Base-by-base conservation (phyloP, 2,797 vertebrate species). In the Halcyon leucocephala region DNA sequence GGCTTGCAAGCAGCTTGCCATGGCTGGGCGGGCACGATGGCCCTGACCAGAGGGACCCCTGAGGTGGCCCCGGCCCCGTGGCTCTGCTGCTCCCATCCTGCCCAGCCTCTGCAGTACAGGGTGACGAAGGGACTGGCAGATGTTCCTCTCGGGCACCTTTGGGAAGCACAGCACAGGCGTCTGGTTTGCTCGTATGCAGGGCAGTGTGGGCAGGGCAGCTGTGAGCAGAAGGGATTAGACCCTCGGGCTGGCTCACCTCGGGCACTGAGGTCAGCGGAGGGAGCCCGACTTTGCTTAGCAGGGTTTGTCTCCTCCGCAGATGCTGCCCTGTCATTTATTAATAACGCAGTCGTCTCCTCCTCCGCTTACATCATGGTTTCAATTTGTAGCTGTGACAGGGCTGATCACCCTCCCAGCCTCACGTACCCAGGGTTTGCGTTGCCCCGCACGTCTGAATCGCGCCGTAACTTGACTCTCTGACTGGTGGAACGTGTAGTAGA, bases 401-500 rank as follows among this genome's bases (percentile, higher is more conserved):
- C 86, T 18, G 93, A 92, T 96, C 85, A 58, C 85, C 84, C 93
- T 86, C 69, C 70, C 6, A 35, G 35, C 49, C 66, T 74, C 10
- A 10, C 52, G 14, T 22, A 7, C 10, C 71, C 12, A 0, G 15
- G 21, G 12, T 72, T 62, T 29, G 42, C 87, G 82, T 58, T 52
- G 73, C 70, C 86, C 55, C 76, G 10, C 41, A 4, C 35, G 2
- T 77, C 39, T 14, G 28, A 91, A 73, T 66, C 77, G 4, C 0
- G 54, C 82, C 21, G 93, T 95, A 96, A 96, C 85, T 51, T 18
- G 93, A 93, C 19, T 18, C 65, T 16, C 42, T 96, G 84, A 94
- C 89, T 95, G 91, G 82, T 48, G 51, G 25, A 21, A 83, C 2
- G 1, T 2, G 18, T 79, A 76, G 85, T 66, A 78, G 66, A 44